Base-by-base conservation (phyloP, 1,140 invertebrate genomes). In the Halotydeus destructor region DNA sequence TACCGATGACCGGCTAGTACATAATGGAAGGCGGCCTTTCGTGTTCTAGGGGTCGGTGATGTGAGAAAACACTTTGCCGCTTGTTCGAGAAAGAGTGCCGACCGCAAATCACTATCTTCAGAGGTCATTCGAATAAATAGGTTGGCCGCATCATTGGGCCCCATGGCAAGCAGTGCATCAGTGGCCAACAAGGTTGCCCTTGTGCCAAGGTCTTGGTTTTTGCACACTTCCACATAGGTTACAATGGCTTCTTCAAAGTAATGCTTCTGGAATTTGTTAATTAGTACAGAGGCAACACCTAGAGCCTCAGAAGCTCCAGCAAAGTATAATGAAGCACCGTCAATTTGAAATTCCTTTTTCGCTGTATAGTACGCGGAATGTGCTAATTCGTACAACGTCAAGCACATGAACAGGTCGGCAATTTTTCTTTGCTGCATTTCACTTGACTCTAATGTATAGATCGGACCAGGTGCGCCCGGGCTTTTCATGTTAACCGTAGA, bases 11-110 rank as follows among this genome's bases (percentile, higher is more conserved):
- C 89, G 35, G 89, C 83, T 12, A 97, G 63, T 16, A 96, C 85
- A 66, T 86, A 78, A 55, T 96, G 85, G 58, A 96, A 94, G n/a
- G 88, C 81, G 60, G 89, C 94, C 60, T 94, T 96, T 34, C 89
- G 66, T 45, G 78, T 70, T 74, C 85, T 79, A 12, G 71, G 69
- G 2, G 71, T 69, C 31, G 72, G 71, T 2, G 66, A 70, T 40
- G 66, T 61, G 21, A 94, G 64, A 56, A 86, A 96, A 57, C 84
- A 91, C 55, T 89, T 79, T 0, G 88, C 77, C 0, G 89, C 86
- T 62, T 96, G 89, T 62, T 97, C 91, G 12, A 97, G 61, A 36
- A 96, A 63, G 44, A 97, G 61, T 6, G 88, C 88, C n/a, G 53
- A 60, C 33, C 49, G 47, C 34, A 88, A 59, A 62, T 91, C 82